Evolutionary conservation across 92 coral and sea anemone species (phyloP).

Genomic region (Heliopora coerulea): DNA sequence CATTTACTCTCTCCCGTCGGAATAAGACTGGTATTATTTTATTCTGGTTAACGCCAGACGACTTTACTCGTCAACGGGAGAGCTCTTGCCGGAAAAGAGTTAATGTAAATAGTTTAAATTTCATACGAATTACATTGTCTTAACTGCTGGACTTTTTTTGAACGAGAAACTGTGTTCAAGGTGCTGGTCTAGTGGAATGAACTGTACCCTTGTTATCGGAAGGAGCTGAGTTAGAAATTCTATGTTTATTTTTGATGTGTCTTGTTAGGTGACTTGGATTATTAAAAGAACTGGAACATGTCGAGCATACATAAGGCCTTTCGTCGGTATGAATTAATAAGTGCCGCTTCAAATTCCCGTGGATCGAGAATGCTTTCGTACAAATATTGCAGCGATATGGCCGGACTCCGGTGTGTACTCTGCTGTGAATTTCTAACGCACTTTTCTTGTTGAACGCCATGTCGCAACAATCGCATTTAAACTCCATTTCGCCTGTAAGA

Average conservation of each 20-base stretch:
- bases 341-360: slow-evolving; percentile 92
- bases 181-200: too few relatives aligned
- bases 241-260: slow-evolving; percentile 82
- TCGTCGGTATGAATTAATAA: slow-evolving; percentile 90
- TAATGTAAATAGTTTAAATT: too few relatives aligned
- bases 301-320: slow-evolving; percentile 81
- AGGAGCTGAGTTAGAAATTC: too few relatives aligned
- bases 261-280: slow-evolving; percentile 93
- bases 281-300: slow-evolving; percentile 94
- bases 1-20: too few relatives aligned
- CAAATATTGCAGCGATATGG: slow-evolving; percentile 89
- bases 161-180: too few relatives aligned
- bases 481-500: slow-evolving; percentile 73
- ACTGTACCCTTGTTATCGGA: too few relatives aligned
- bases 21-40: too few relatives aligned
- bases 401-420: slow-evolving; percentile 93
- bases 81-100: too few relatives aligned
- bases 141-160: too few relatives aligned
- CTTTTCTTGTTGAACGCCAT: slow-evolving; percentile 94
- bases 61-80: too few relatives aligned
- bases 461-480: slow-evolving; percentile 84
- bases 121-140: too few relatives aligned
- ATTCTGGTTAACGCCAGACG: too few relatives aligned
- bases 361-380: slow-evolving; percentile 84
- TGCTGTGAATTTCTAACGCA: slow-evolving; percentile 84